Conservation (phyloP, 2,113 vertebrate species). For the Sphaerodactylus townsendi region DNA sequence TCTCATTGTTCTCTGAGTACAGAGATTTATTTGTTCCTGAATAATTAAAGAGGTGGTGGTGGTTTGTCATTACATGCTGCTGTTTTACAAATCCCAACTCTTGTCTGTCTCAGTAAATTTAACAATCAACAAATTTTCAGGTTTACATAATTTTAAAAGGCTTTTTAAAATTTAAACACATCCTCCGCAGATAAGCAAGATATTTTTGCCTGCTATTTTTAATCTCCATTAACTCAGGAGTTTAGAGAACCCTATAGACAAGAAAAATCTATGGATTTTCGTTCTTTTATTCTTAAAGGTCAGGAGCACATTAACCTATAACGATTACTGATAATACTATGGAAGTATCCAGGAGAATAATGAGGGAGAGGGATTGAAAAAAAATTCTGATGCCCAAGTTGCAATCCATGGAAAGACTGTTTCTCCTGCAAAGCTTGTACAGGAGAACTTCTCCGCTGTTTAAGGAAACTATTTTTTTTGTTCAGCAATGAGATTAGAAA, state of each 20-base stretch:
- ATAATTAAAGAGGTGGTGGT: conserved; percentile 49
- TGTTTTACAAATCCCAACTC: conserved; percentile 44
- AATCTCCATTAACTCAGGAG: background rate
- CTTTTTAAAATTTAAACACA: conserved; percentile 51
- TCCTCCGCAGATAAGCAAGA: conserved; percentile 43
- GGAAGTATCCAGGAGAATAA: background rate
- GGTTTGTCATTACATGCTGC: conserved; percentile 60
- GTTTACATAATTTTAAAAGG: conserved; percentile 40
- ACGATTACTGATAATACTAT: background rate
- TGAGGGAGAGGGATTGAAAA: background rate
- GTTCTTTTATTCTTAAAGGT: background rate
- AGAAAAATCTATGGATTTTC: background rate
- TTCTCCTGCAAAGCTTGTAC: background rate
- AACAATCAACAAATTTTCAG: conserved; percentile 57
- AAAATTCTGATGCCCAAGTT: background rate
- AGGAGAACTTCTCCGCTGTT: background rate
- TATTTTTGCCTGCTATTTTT: background rate
- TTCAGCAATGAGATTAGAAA: background rate
- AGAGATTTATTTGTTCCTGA: conserved; percentile 41
- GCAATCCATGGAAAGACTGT: background rate
- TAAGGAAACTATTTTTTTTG: background rate
- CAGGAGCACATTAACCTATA: background rate
- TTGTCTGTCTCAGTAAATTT: conserved; percentile 60
- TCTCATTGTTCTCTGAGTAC: conserved; percentile 42
- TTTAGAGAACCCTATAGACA: background rate